Conservation (phyloP, 2,888 invertebrate species). For the Dryobota labecula region DNA sequence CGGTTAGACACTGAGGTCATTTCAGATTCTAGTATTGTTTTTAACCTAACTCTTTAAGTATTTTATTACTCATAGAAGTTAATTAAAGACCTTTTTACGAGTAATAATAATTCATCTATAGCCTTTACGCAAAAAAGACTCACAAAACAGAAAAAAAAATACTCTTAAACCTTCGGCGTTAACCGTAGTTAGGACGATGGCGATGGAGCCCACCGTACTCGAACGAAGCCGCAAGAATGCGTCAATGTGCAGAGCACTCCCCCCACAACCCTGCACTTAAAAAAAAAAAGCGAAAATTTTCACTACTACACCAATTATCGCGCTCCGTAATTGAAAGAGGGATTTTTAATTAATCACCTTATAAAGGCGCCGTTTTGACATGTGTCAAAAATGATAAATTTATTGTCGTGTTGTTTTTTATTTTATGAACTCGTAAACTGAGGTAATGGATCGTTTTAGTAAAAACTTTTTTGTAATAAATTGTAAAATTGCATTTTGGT, state of each 20-base stretch:
- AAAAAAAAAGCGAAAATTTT: slow-evolving; percentile 66
- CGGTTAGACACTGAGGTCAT: not conserved
- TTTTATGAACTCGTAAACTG: slow-evolving; percentile 31
- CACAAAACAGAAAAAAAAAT: not conserved
- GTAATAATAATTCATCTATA: not conserved
- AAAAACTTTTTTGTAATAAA: slow-evolving; percentile 10
- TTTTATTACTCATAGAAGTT: not conserved
- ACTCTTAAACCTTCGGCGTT: not conserved
- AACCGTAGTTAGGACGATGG: slow-evolving; percentile 59
- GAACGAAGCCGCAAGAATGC: slow-evolving; percentile 88
- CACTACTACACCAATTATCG: slow-evolving; percentile 59
- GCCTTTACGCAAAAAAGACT: not conserved
- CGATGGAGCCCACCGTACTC: slow-evolving; percentile 71
- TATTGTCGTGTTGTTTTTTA: slow-evolving; percentile 27
- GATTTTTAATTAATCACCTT: slow-evolving; percentile 61
- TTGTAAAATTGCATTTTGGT: slow-evolving; percentile 24
- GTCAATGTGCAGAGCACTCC: slow-evolving; percentile 81
- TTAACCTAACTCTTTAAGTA: not conserved
- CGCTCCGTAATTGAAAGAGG: slow-evolving; percentile 58
- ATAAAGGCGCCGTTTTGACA: slow-evolving; percentile 56
- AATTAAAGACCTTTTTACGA: too few relatives aligned
- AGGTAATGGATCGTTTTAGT: slow-evolving; percentile 42
- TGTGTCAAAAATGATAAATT: slow-evolving; percentile 59
- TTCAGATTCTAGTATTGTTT: not conserved
- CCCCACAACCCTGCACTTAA: slow-evolving; percentile 65